These are phyloP conservation scores for Puffinus mauretanicus DNA, from an alignment of 2,113 vertebrate species.

Conservation along the genomic window DNA sequence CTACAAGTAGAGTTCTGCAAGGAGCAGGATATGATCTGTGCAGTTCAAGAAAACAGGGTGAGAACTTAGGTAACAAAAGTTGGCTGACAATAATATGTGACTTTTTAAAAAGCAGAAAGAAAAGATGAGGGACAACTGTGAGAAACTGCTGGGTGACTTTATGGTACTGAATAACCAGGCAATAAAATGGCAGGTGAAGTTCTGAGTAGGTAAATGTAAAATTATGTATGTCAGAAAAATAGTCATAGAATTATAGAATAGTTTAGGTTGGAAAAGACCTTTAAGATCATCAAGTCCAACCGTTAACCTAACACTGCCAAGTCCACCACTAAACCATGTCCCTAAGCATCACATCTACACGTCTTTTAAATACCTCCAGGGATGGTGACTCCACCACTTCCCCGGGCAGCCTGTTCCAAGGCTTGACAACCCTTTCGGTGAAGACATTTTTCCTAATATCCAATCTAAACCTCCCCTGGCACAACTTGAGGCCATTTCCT, in stretches of 20 bases:
- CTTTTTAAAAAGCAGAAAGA: background rate
- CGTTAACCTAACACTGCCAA: too few relatives aligned
- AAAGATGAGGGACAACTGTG: background rate
- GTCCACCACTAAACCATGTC: too few relatives aligned
- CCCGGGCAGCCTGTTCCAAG: too few relatives aligned
- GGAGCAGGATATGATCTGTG: background rate
- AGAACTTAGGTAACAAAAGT: background rate
- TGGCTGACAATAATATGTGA: background rate
- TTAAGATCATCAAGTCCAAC: too few relatives aligned
- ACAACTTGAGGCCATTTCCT: too few relatives aligned
- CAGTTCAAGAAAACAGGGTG: background rate
- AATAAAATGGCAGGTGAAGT: background rate
- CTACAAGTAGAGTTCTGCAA: background rate
- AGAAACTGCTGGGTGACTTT: background rate
- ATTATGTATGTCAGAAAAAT: background rate
- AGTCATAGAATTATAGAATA: background rate
- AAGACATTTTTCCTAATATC: too few relatives aligned
- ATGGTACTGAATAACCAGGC: background rate
- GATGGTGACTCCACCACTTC: too few relatives aligned
- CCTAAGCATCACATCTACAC: too few relatives aligned
- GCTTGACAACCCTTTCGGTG: too few relatives aligned
- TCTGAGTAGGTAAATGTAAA: background rate
- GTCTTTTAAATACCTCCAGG: too few relatives aligned
- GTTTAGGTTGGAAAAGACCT: too few relatives aligned
- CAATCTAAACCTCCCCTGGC: too few relatives aligned